Base-by-base conservation (phyloP, 2,797 vertebrate genomes). In the Leuciscus waleckii region DNA sequence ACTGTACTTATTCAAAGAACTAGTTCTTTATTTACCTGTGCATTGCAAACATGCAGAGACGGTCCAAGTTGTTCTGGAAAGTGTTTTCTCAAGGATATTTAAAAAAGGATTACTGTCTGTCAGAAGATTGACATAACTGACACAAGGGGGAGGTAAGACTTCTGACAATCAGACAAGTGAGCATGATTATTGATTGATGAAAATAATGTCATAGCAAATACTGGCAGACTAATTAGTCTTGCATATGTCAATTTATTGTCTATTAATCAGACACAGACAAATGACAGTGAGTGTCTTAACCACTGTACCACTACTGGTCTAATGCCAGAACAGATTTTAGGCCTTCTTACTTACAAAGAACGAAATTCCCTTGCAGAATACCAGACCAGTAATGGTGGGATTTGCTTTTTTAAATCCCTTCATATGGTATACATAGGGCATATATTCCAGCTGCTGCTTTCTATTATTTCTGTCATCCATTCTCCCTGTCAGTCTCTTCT, bases 351-450 rank as follows among this genome's bases (percentile, higher is more conserved):
- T 23, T 49, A 9, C 21, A 65, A 58, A 82, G 71, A 46, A 51
- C 2, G 0, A 37, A 85, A 56, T 70, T 85, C 51, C 74, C 79
- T 80, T 68, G n/a, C 75, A 80, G 82, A 85, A 43, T 76, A 26
- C 51, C 41, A 16, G 75, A 71, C 29, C 58, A 49, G 39, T 67
- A 79, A 77, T 61, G 4, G 58, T 73, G 61, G 37, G 79, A 86
- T 87, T 82, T 87, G 80, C 7, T 71, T 67, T 79, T 90, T 89
- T 41, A 81, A 79, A 82, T 80, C 85, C 87, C 35, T 41, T 49
- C 83, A 81, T 82, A 68, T 69, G 13, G 67, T 82, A 88, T 74
- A 61, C 56, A 76, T 90, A 74, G 85, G 83, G 46, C 63, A 70
- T 70, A 86, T 80, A 29, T 84, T 46, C 58, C 17, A 75, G 83